phyloP scores from a whole-genome alignment of 2,888 invertebrate species.

The Neoaliturus tenellus region DNA sequence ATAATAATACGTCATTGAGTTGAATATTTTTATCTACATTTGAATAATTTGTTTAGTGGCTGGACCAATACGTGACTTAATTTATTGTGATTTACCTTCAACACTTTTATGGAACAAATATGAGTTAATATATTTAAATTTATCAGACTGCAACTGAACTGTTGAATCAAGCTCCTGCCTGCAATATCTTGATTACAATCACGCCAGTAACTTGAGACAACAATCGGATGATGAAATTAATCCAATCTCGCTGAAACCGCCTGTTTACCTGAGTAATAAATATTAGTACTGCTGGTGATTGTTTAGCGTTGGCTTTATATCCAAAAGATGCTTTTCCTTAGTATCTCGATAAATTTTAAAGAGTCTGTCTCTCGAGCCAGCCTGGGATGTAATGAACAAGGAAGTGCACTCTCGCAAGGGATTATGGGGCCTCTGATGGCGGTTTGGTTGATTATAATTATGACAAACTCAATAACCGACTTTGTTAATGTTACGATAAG shows the following conservation, averaged over 20 bases:
- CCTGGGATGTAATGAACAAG: not conserved
- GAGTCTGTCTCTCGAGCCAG: not conserved
- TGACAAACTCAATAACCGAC: not conserved
- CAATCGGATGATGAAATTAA: not conserved
- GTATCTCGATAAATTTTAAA: not conserved
- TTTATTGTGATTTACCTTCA: no score
- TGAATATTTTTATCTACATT: no score
- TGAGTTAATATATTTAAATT: no score
- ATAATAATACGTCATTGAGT: no score
- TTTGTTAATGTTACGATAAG: conserved; percentile 6
- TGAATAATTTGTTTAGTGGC: no score
- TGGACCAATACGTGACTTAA: no score
- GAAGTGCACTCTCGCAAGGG: conserved; percentile 28
- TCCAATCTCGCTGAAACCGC: not conserved
- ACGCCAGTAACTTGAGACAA: not conserved
- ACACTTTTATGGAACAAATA: no score
- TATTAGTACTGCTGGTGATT: not conserved
- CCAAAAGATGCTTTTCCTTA: not conserved
- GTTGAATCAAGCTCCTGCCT: not conserved
- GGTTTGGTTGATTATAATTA: conserved; percentile 30
- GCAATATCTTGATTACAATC: not conserved
- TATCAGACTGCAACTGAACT: no score
- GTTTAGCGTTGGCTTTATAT: not conserved
- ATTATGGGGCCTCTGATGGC: conserved; percentile 4
- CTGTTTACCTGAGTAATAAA: not conserved